Evolutionary conservation across 2,113 vertebrate species (phyloP), one percentile per base, ranked within the genome.

Genomic region (Nycticebus coucang): DNA sequence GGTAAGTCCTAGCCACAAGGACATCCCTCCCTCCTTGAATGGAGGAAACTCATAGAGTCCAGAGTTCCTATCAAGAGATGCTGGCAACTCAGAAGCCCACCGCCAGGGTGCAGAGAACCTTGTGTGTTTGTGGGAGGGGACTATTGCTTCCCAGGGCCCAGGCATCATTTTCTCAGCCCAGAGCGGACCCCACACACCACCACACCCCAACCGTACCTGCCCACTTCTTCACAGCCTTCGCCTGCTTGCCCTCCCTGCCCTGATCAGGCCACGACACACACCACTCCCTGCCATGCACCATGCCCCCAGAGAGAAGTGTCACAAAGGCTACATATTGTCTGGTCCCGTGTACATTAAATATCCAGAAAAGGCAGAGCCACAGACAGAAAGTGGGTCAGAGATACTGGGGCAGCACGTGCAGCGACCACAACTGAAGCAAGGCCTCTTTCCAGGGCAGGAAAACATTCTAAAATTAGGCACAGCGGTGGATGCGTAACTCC

Each of bases 301-400:
- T 50, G 45, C 7, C 45, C 45, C 10, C 8, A 50, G 45, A 19
- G 12, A 28, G 75, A 53, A 35, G 57, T 17, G 50, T 30, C 66
- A 13, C 53, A 35, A n/a, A 37, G 55, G 21, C 22, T 18, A 17
- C 1, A 11, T 2, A 5, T 7, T 2, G 0, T 3, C 9, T 2
- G 28, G 11, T 30, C 80, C 79, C 5, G 13, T 5, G 8, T 53
- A 13, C 1, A 0, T 1, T 45, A 55, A 3, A 2, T 2, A 17
- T 41, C 68, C 7, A 21, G 64, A 45, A 24, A 45, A 85, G 71
- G 19, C 28, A 19, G 19, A 57, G 5, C 64, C 33, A 13, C 12
- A 10, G 62, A 50, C 71, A 37, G 62, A 21, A 28, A 74, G 55
- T 45, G 59, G 78, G 4, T 6, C 7, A 35, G 33, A 13, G 35